phyloP scores from a whole-genome alignment of 1,140 invertebrate species.

The Zaprionus africanus region DNA sequence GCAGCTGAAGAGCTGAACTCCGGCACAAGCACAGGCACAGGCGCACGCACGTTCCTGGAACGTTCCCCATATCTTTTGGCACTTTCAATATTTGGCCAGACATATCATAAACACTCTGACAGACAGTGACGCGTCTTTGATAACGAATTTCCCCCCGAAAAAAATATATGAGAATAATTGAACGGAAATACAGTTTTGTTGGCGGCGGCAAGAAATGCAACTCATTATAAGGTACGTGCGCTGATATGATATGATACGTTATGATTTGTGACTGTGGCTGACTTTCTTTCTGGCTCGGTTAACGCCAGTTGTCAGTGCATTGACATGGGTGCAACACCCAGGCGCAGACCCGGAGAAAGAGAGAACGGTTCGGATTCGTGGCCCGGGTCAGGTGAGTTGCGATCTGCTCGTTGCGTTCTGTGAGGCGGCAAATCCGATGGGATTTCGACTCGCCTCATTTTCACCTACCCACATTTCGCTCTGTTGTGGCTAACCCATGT shows the following conservation, averaged over 20 bases:
- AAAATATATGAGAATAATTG: conserved; percentile 37
- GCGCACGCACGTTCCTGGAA: background rate
- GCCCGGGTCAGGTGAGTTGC: background rate
- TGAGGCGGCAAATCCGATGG: conserved; percentile 23
- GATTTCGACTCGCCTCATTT: conserved; percentile 48
- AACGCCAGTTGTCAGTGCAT: conserved; percentile 68
- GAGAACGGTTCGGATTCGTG: background rate
- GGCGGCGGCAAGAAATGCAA: conserved; percentile 46
- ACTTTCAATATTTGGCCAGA: conserved; percentile 47
- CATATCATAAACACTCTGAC: conserved; percentile 70
- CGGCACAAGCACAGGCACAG: background rate
- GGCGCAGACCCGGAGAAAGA: conserved; percentile 35
- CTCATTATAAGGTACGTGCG: conserved; percentile 73
- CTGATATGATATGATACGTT: conserved; percentile 71
- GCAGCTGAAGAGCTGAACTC: conserved; percentile 23
- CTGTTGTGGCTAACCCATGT: conserved; percentile 58
- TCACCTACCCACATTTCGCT: conserved; percentile 59
- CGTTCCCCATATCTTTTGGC: conserved; percentile 52
- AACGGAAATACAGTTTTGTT: conserved; percentile 67
- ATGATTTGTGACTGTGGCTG: conserved; percentile 62
- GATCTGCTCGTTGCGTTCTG: background rate
- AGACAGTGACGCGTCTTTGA: conserved; percentile 69
- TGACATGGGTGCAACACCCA: conserved; percentile 80
- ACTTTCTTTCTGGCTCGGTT: conserved; percentile 56
- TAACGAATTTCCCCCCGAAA: conserved; percentile 41